Conservation (phyloP, 2,888 invertebrate genomes). For the Corbicula japonica region DNA sequence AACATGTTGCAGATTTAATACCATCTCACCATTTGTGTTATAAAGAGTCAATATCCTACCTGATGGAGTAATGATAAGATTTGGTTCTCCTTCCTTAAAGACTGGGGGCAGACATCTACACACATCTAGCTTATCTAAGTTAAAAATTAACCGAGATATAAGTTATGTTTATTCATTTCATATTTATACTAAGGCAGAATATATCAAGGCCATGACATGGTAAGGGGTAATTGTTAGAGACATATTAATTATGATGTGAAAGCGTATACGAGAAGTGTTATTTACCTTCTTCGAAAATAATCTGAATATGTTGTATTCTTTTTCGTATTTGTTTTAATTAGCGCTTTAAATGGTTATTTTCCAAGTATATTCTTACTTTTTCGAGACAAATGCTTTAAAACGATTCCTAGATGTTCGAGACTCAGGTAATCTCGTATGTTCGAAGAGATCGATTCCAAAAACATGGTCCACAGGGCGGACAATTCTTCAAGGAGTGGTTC, state of each 20-base stretch:
- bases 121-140: slow-evolving; percentile 52
- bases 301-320: background rate
- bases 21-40: background rate
- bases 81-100: slow-evolving; percentile 73
- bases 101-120: slow-evolving; percentile 66
- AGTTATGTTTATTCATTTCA: background rate
- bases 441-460: slow-evolving; percentile 62
- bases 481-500: slow-evolving; percentile 54
- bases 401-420: slow-evolving; percentile 75
- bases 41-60: slow-evolving; percentile 36
- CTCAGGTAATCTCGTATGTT: slow-evolving; percentile 54
- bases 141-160: background rate
- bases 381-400: slow-evolving; percentile 69
- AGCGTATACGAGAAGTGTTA: background rate
- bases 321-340: background rate
- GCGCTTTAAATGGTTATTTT: background rate
- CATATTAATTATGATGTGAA: background rate
- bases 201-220: background rate
- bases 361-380: slow-evolving; percentile 39
- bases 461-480: slow-evolving; percentile 67
- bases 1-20: too few relatives aligned
- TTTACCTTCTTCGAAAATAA: background rate
- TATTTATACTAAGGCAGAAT: background rate
- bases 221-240: background rate
- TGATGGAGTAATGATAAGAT: slow-evolving; percentile 77